These are phyloP conservation scores for Mus spretus DNA, from an alignment of 2,797 vertebrate genomes.

Conservation along the genomic window DNA sequence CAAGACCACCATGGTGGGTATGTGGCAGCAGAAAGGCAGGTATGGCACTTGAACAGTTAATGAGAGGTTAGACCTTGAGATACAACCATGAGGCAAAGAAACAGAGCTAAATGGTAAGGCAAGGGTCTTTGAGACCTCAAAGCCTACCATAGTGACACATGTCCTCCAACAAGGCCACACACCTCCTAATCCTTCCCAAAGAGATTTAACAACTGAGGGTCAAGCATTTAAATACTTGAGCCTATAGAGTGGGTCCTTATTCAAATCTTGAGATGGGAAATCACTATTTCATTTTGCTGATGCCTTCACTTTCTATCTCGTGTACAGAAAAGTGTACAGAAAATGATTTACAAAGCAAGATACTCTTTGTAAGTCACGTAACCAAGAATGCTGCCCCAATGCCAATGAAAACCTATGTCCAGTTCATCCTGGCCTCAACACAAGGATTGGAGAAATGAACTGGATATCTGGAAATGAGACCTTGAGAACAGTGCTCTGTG, in stretches of 20 bases:
- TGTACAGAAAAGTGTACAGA: background rate
- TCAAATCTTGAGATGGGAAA: background rate
- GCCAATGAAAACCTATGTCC: background rate
- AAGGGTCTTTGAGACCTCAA: background rate
- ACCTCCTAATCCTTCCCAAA: background rate
- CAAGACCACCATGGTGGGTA: background rate
- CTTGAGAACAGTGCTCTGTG: background rate
- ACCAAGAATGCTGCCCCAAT: background rate
- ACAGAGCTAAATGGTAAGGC: too few species aligned
- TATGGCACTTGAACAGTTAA: background rate
- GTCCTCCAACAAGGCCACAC: background rate
- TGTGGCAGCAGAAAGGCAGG: background rate
- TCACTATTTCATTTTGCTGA: background rate
- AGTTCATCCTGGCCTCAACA: constrained; percentile 2
- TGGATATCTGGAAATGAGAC: background rate
- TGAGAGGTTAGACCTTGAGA: background rate
- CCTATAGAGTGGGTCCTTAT: background rate
- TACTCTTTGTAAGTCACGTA: background rate
- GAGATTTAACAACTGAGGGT: too few species aligned
- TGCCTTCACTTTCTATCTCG: background rate
- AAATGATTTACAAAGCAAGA: background rate
- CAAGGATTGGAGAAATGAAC: background rate
- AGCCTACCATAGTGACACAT: background rate
- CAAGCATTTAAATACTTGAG: background rate
- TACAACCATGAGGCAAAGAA: background rate